Conservation (phyloP, 2,797 vertebrate genomes). For the Acrocephalus scirpaceus region DNA sequence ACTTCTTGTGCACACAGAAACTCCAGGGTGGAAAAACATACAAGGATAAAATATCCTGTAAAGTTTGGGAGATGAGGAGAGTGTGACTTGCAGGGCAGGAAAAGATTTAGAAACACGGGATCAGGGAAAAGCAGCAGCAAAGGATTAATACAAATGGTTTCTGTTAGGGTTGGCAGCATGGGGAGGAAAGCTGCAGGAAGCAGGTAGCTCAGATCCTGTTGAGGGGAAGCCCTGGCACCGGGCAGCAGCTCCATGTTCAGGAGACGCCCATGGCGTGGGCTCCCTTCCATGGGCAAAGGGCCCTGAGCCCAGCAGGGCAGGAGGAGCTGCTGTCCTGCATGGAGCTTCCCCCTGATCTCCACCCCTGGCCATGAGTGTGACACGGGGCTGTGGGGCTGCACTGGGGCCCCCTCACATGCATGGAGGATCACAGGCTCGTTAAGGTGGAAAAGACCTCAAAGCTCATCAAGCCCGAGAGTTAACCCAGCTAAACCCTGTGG, state of each 20-base stretch:
- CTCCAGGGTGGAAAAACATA: neutral
- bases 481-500: fast-evolving
- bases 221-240: neutral
- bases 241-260: neutral
- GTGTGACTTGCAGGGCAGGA: neutral
- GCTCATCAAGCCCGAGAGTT: neutral
- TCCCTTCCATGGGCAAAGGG: neutral
- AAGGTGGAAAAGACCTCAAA: too few relatives aligned
- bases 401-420: neutral
- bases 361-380: neutral
- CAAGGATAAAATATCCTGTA: neutral
- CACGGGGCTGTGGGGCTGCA: neutral
- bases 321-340: neutral
- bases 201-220: neutral
- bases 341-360: neutral
- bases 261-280: fast-evolving
- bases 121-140: neutral
- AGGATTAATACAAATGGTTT: neutral
- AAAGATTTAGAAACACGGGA: neutral
- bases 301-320: neutral
- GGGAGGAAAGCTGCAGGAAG: neutral
- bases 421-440: neutral
- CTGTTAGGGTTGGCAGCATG: neutral
- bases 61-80: neutral
- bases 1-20: neutral